Conservation (phyloP, 2,113 vertebrate species). For the Cranoglanis bouderius region DNA sequence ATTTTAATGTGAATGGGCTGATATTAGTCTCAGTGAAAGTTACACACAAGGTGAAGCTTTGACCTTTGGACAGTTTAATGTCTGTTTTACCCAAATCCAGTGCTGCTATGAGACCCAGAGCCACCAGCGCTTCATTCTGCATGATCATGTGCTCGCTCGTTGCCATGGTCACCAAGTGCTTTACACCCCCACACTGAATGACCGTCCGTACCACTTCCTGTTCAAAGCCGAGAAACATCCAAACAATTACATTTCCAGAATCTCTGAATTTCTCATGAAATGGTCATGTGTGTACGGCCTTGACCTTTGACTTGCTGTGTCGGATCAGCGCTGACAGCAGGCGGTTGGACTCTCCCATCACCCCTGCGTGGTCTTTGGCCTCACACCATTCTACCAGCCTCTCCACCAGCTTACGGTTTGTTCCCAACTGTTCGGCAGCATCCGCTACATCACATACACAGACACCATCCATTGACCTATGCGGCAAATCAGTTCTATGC, state of each 20-base stretch:
- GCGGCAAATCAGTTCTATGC: neutral
- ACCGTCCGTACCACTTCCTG: constrained; percentile 94
- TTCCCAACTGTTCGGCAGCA: constrained; percentile 94
- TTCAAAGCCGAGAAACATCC: constrained; percentile 42
- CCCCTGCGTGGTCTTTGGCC: constrained; percentile 96
- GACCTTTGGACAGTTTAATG: neutral
- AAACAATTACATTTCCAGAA: neutral
- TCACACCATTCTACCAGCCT: constrained; percentile 97
- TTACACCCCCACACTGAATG: constrained; percentile 90
- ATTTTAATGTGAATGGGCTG: neutral
- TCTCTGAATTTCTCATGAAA: neutral
- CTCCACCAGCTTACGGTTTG: constrained; percentile 88
- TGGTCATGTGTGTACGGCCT: neutral
- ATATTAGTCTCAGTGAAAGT: neutral
- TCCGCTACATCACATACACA: constrained; percentile 75
- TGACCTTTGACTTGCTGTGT: constrained; percentile 98
- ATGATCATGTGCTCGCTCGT: constrained; percentile 98
- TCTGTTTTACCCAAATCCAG: constrained; percentile 85
- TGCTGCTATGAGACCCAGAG: constrained; percentile 89
- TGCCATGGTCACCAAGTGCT: constrained; percentile 95
- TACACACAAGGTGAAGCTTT: neutral
- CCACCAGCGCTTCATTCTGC: constrained; percentile 98
- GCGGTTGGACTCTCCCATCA: constrained; percentile 98
- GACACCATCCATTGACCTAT: constrained; percentile 5
- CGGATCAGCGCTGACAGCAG: constrained; percentile 95